These are phyloP conservation scores for Thymelicus sylvestris DNA, from an alignment of 2,888 invertebrate genomes.

Conservation along the genomic window DNA sequence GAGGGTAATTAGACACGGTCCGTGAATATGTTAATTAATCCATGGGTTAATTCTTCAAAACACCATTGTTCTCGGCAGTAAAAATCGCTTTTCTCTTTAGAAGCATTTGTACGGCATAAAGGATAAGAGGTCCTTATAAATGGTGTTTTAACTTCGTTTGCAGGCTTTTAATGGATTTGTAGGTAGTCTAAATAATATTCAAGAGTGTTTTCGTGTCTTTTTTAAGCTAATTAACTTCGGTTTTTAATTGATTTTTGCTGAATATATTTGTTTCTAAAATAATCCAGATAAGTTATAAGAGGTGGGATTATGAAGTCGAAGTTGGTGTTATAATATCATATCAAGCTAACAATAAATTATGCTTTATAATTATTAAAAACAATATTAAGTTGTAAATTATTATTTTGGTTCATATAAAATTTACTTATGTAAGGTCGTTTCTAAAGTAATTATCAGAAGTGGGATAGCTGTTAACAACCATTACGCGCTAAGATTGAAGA, in stretches of 20 bases:
- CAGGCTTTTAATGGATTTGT: conserved; percentile 14
- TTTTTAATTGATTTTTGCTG: background rate
- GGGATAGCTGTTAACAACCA: too few species aligned
- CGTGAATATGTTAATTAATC: conserved; percentile 81
- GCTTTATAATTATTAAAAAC: too few species aligned
- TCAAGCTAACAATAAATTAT: too few species aligned
- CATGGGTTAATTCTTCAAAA: conserved; percentile 78
- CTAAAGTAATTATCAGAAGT: too few species aligned
- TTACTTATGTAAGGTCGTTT: too few species aligned
- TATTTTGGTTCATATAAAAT: too few species aligned
- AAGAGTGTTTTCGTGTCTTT: background rate
- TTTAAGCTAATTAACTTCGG: background rate
- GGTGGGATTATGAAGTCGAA: too few species aligned
- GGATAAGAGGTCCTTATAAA: conserved; percentile 33
- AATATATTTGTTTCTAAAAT: too few species aligned
- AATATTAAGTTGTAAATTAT: too few species aligned
- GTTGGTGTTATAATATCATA: too few species aligned
- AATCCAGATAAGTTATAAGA: too few species aligned
- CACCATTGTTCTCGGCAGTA: conserved; percentile 76
- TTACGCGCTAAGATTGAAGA: too few species aligned
- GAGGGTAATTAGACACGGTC: conserved; percentile 77
- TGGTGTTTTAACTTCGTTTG: conserved; percentile 29
- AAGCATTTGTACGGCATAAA: conserved; percentile 47
- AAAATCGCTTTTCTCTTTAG: conserved; percentile 60
- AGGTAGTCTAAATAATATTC: background rate